phyloP scores from a whole-genome alignment of 2,113 vertebrate species.

The Dissostichus mawsoni region DNA sequence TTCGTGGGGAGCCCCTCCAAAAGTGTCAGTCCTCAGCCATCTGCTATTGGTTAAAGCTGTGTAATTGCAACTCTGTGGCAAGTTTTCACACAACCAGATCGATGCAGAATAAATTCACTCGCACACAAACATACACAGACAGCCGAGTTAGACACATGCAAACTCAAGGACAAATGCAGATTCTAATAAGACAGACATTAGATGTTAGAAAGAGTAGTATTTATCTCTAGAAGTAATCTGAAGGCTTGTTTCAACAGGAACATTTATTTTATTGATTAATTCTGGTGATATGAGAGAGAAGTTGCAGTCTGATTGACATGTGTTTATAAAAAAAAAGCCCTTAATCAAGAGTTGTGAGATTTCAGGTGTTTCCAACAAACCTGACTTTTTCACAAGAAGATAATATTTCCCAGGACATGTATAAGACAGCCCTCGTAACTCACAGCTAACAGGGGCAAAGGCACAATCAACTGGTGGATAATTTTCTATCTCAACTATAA shows the following conservation, averaged over 20 bases:
- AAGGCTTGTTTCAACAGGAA: not conserved
- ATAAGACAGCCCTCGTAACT: slow-evolving; percentile 21
- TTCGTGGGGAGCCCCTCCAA: slow-evolving; percentile 49
- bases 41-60: slow-evolving; percentile 76
- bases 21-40: slow-evolving; percentile 69
- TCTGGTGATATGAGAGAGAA: not conserved
- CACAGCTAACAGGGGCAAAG: not conserved
- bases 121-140: slow-evolving; percentile 11
- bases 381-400: not conserved
- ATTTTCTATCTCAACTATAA: slow-evolving; percentile 21
- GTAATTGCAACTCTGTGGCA: slow-evolving; percentile 65
- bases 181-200: not conserved
- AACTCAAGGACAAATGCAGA: slow-evolving; percentile 7
- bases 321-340: too few species aligned
- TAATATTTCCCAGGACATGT: slow-evolving; percentile 11
- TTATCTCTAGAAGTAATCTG: not conserved
- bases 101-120: slow-evolving; percentile 34
- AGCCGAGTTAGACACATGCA: slow-evolving; percentile 6
- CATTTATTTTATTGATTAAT: slow-evolving; percentile 4
- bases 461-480: slow-evolving; percentile 14
- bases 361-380: not conserved
- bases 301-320: not conserved
- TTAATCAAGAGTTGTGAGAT: not conserved
- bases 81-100: slow-evolving; percentile 59
- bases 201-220: not conserved